Evolutionary conservation across 2,113 vertebrate species (phyloP).

Genomic region (Pterocles gutturalis): DNA sequence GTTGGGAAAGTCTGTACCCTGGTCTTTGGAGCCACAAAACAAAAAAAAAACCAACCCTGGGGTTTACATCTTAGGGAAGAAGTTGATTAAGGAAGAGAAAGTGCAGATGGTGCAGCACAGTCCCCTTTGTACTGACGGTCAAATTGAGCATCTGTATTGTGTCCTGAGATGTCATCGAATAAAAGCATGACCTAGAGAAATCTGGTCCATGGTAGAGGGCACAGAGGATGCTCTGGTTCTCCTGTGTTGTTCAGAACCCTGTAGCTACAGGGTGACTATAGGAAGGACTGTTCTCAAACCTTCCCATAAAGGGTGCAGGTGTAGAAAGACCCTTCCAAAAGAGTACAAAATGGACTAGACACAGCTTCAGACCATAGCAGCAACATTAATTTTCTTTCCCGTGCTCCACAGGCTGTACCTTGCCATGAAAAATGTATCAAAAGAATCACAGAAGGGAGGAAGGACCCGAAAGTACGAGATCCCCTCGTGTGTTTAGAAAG

Average conservation of each 20-base stretch:
- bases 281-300: background rate
- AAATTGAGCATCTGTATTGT: background rate
- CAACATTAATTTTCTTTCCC: background rate
- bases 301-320: background rate
- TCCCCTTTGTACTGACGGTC: background rate
- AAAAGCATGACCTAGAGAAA: background rate
- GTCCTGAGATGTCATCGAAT: background rate
- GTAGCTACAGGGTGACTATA: background rate
- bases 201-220: background rate
- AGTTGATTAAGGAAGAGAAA: background rate
- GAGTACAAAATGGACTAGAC: background rate
- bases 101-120: background rate
- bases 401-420: background rate
- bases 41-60: no score
- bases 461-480: background rate
- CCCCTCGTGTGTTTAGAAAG: conserved; percentile 50
- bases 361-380: background rate
- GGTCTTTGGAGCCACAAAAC: background rate
- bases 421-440: conserved; percentile 10
- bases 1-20: background rate
- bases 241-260: background rate
- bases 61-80: background rate
- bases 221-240: background rate
- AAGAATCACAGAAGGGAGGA: background rate
- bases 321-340: background rate